Conservation (phyloP, 2,797 vertebrate species). For the Dendrocincla fuliginosa region DNA sequence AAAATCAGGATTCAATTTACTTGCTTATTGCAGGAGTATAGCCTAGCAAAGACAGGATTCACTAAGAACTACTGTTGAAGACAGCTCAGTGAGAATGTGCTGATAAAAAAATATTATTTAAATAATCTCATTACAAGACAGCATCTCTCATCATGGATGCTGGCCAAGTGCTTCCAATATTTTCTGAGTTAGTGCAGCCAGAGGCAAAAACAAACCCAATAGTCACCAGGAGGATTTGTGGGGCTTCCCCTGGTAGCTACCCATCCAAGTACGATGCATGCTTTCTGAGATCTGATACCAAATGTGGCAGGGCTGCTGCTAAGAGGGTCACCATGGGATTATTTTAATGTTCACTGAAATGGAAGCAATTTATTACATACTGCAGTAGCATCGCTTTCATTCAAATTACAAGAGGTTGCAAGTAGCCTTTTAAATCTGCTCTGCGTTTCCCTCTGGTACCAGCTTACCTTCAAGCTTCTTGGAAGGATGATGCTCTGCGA, state of each 20-base stretch:
- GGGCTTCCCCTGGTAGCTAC: slow-evolving; percentile 58
- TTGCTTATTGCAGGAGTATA: background rate
- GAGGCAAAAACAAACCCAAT: slow-evolving; percentile 62
- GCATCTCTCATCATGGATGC: slow-evolving; percentile 55
- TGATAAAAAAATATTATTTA: slow-evolving; percentile 32
- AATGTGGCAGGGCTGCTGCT: slow-evolving; percentile 53
- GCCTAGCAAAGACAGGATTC: background rate
- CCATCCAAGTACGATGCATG: background rate
- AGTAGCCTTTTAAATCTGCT: slow-evolving; percentile 62
- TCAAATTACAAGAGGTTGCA: slow-evolving; percentile 48
- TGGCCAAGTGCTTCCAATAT: slow-evolving; percentile 46
- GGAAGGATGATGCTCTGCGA: background rate
- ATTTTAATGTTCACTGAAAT: slow-evolving; percentile 62
- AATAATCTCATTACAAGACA: slow-evolving; percentile 4
- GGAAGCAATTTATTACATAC: slow-evolving; percentile 64
- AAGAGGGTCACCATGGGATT: slow-evolving; percentile 51
- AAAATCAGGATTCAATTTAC: background rate
- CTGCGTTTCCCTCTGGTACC: slow-evolving; percentile 45
- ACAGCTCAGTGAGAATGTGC: background rate
- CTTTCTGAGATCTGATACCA: slow-evolving; percentile 62
- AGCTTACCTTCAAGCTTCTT: slow-evolving; percentile 50
- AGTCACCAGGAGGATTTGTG: slow-evolving; percentile 37
- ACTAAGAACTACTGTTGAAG: background rate
- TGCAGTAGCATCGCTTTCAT: background rate
- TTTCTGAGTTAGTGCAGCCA: slow-evolving; percentile 51